Base-by-base conservation (phyloP, 1,140 invertebrate species). In the Drosophila tropicalis region DNA sequence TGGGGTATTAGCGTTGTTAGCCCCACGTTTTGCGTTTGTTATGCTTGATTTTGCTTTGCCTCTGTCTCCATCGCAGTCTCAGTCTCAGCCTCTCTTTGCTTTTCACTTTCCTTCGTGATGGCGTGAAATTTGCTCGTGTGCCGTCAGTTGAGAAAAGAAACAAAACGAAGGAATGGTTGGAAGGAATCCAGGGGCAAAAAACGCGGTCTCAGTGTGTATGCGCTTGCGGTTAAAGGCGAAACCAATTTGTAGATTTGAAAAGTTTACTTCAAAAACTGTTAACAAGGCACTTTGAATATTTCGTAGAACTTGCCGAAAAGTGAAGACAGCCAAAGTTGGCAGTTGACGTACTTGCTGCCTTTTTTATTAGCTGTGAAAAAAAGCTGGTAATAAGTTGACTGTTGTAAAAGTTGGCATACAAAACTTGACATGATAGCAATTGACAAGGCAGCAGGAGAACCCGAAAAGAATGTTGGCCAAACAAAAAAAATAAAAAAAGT, bases 231-330 rank as follows among this genome's bases (percentile, higher is more conserved):
- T 89, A 81, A 69, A 84, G 84, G 84, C 84, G 85, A 89, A 87
- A 89, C 84, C 84, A 89, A 89, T 89, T 89, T 89, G 84, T 81
- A 89, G 80, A 89, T 89, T 83, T 77, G 85, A 89, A 89, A 89
- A 89, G 76, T 87, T 87, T 89, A 40, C 67, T 68, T 66, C 60
- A 65, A 67, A 73, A 76, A 84, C 77, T 89, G 84, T 87, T 87
- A 89, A 89, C 84, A 89, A 86, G 85, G 71, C 76, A 76, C 77
- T 84, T 84, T 89, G 80, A 87, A 86, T 86, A 76, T 76, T 58
- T 44, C 44, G 51, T 22, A 60, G 44, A 41, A 62, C 63, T 68
- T 56, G 71, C 40, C 40, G 41, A 47, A 39, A 29, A 36, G 25
- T 36, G 41, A 40, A 44, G 51, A 63, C 63, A 57, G 63, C 34